Base-by-base conservation (phyloP, 2,113 vertebrate genomes). In the Channa maculata region DNA sequence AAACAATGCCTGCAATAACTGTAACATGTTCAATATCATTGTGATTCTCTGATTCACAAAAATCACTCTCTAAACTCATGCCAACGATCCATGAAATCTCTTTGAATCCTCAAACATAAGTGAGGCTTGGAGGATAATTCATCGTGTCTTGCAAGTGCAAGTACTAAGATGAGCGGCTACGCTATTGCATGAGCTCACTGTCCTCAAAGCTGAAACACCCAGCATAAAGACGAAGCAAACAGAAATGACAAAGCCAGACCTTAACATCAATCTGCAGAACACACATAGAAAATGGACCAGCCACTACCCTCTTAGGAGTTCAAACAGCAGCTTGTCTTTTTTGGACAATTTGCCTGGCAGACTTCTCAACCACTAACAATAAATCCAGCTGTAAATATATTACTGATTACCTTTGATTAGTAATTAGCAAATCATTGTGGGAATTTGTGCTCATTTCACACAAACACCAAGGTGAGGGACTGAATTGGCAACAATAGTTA, bases 61-160 rank as follows among this genome's bases (percentile, higher is more conserved):
- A 69, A 37, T 7, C 69, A 65, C 64, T 75, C 48, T 80, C 66
- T 82, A 75, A 85, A 82, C 77, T 74, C 53, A 33, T 67, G 72
- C 81, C 88, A 88, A 62, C 71, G 67, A 73, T 78, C 55, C 77
- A 66, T 68, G 72, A 82, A 77, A 85, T 84, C 48, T 73, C 71
- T 71, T 44, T 80, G 79, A 88, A 67, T 81, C 79, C 59, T 57
- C 51, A 68, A 54, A 80, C 74, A 60, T 57, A 75, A 68, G 62
- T 64, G 65, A 50, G 75, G 64, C 79, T 78, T 36, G 34, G 55
- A 81, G 75, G 74, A 82, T 82, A 80, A 87, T 77, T 75, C 74
- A 63, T 45, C 53, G 46, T 53, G 63, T 49, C 84, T 71, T 78
- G 59, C n/a, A 76, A 75, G 57, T 55, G 63, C 74, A 39, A 63